Evolutionary conservation across 2,797 vertebrate species (phyloP).

Genomic region (Myripristis murdjan): DNA sequence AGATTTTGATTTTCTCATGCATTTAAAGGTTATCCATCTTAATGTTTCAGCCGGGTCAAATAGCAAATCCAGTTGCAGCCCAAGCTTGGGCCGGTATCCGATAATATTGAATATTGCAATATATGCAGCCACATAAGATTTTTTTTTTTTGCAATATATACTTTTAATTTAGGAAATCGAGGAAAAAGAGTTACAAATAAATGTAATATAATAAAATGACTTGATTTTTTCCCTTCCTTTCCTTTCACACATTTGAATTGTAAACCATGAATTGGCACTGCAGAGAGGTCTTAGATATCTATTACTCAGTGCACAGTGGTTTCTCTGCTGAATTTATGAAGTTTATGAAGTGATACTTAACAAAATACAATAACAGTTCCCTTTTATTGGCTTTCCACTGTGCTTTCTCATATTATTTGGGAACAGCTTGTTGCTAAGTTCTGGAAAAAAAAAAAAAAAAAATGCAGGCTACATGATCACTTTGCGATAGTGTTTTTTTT

Average conservation of each 20-base stretch:
- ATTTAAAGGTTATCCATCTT: neutral
- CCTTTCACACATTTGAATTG: no score
- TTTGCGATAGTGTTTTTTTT: constrained; percentile 22
- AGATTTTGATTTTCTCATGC: neutral
- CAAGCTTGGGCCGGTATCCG: no score
- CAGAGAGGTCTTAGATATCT: neutral
- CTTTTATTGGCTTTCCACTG: constrained; percentile 2
- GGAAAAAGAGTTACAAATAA: no score
- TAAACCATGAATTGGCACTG: no score
- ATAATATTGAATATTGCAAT: no score
- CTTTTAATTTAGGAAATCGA: no score
- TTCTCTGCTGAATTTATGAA: neutral
- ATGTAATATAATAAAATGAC: no score
- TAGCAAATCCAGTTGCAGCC: neutral
- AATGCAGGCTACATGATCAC: constrained; percentile 41
- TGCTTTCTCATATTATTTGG: constrained; percentile 11
- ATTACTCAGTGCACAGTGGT: neutral
- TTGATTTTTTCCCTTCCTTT: no score
- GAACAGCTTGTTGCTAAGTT: constrained; percentile 35
- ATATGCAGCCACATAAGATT: no score
- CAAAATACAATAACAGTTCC: constrained; percentile 5
- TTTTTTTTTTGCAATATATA: no score
- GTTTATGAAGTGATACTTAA: neutral
- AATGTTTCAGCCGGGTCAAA: neutral
- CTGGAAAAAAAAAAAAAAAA: constrained; percentile 30